A percentile compares a stretch with the other conserved stretches of the same genome.
phyloP scores from a whole-genome alignment of 2,888 invertebrate species.

The Platycheirus rosarum region DNA sequence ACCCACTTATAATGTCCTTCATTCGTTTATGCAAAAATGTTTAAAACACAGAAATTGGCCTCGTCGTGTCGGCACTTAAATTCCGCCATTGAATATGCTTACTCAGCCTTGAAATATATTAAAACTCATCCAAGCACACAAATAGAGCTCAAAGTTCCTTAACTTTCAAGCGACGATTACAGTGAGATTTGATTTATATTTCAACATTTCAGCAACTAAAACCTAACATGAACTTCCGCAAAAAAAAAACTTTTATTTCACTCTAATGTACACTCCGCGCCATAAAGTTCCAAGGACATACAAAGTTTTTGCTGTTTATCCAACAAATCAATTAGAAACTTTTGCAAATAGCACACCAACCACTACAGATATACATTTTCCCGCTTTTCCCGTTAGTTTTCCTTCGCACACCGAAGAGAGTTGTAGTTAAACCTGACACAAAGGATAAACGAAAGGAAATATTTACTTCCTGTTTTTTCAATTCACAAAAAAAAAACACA shows the following conservation, averaged over 20 bases:
- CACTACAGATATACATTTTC: slow-evolving; percentile 60
- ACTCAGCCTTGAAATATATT: background rate
- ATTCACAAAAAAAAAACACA: slow-evolving; percentile 25
- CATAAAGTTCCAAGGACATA: slow-evolving; percentile 48
- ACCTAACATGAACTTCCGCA: slow-evolving; percentile 22
- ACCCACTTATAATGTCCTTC: too few relatives aligned
- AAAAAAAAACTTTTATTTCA: slow-evolving; percentile 34
- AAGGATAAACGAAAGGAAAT: slow-evolving; percentile 71
- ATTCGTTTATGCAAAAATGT: too few relatives aligned
- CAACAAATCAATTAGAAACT: slow-evolving; percentile 73
- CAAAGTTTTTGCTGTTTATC: slow-evolving; percentile 57
- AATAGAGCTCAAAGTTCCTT: background rate
- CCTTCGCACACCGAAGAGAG: background rate
- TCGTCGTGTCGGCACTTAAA: background rate
- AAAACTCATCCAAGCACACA: background rate
- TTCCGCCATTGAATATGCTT: background rate
- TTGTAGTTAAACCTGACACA: slow-evolving; percentile 46
- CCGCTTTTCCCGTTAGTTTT: slow-evolving; percentile 8
- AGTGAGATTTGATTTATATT: slow-evolving; percentile 9
- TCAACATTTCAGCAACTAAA: slow-evolving; percentile 23
- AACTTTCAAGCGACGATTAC: slow-evolving; percentile 13
- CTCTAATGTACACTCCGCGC: background rate
- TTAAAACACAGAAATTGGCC: background rate
- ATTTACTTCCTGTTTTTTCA: slow-evolving; percentile 68
- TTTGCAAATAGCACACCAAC: slow-evolving; percentile 71